phyloP scores from a whole-genome alignment of 2,113 vertebrate genomes.

The Noturus placidus region DNA sequence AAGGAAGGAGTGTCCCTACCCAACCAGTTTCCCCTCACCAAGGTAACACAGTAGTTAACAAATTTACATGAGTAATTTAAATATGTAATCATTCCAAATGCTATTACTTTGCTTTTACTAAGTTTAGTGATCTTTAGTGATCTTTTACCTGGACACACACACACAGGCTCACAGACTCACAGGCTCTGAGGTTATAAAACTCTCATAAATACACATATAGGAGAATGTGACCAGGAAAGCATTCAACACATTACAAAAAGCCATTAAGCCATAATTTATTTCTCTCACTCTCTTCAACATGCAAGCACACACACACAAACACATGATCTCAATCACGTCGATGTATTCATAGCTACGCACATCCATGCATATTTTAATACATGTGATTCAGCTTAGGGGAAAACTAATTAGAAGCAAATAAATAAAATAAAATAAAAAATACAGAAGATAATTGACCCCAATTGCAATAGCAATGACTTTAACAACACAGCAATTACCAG shows the following conservation, averaged over 20 bases:
- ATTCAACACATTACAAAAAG: background rate
- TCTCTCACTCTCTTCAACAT: background rate
- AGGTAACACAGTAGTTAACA: slow-evolving; percentile 68
- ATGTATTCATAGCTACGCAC: background rate
- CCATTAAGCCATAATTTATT: background rate
- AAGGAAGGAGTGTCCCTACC: slow-evolving; percentile 88
- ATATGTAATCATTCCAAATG: background rate
- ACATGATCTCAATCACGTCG: background rate
- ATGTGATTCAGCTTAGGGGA: background rate
- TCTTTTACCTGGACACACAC: background rate
- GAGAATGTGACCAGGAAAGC: background rate
- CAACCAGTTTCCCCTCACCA: slow-evolving; percentile 87
- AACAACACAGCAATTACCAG: background rate
- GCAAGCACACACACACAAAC: background rate
- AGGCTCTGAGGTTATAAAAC: background rate
- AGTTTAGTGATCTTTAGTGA: background rate
- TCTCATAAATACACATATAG: background rate
- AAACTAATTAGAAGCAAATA: background rate
- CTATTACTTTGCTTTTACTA: background rate
- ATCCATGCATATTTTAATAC: background rate
- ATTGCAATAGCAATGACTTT: background rate
- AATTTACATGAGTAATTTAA: background rate
- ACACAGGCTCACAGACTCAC: background rate
- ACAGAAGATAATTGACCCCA: background rate
- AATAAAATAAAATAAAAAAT: too few species aligned